Evolutionary conservation across 1,140 invertebrate species (phyloP), one percentile per base, ranked within the genome.

Genomic region (Caenorhabditis elegans): DNA sequence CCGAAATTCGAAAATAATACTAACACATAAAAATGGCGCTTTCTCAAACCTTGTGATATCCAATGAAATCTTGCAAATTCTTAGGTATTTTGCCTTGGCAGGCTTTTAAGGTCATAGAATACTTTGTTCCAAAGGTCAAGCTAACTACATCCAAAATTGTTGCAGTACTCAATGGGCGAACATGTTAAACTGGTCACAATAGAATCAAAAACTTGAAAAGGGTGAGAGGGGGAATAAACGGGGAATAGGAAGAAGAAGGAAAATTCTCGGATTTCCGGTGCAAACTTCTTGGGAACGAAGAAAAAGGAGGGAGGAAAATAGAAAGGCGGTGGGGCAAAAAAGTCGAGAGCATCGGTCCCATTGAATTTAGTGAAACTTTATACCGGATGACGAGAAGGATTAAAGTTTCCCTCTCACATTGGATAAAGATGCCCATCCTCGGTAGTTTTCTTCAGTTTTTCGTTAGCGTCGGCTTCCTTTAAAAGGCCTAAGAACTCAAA

Each of bases 191-290:
- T 31, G n/a, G 60, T 70, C 60, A 70, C 31, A 70, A 70, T 39
- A 70, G 34, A 70, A 43, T 39, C 43, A 70, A 70, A 70, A 70
- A 70, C 60, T 70, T 70, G 60, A 39, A 10, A 53, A 53, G n/a
- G 26, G 22, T 19, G 26, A 34, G 19, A 60, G n/a, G 31, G 19
- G 17, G 17, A 48, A 48, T 39, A 77, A 49, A 49, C 22, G 26
- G 43, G 28, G 46, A 77, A n/a, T n/a, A 19, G 43, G 75, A 77
- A 77, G 47, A 49, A 77, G 28, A 49, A 77, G 43, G 47, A 77
- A 49, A 77, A 77, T 77, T 77, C 43, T 77, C 47, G 75, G 75
- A 49, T 77, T 77, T 77, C 75, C 75, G 75, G 28, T 77, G 43
- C 43, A 77, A 77, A 49, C 47, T 77, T 77, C 75, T 49, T 77